Base-by-base conservation (phyloP, 37 sponge, comb jelly and placozoan species). In the Haliclona indistincta region DNA sequence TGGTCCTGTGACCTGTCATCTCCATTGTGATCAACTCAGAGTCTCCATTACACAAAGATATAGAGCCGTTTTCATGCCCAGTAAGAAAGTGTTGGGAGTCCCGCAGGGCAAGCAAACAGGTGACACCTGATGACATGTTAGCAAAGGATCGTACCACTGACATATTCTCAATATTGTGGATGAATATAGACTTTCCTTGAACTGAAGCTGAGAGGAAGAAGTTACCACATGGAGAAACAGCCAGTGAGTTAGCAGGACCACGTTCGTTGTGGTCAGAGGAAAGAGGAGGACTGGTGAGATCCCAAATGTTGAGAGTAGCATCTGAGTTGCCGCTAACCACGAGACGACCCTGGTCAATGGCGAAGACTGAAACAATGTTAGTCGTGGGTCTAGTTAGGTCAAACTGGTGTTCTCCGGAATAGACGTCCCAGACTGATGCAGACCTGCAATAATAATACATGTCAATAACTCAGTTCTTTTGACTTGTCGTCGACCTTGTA, bases 291-390 rank as follows among this genome's bases (percentile, higher is more conserved):
- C 56, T 80, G 1, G 35, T 38, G 26, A 85, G 65, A 63, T 90
- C 86, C 91, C 91, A 90, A 28, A 90, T 63, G 29, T 62, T 34
- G 39, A 90, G 25, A 19, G 45, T 43, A 28, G 33, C 52, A 40
- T 80, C 77, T 0, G 34, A 35, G 8, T 68, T 54, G 17, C 86
- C 86, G 4, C 82, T 76, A 22, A 91, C 30, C 6, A 38, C 70
- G 13, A 89, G 84, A 23, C 62, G 37, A 2, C 89, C 89, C 0
- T 56, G 19, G n/a, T 82, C 76, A 36, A 66, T 37, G 28, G 65
- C 22, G 10, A 42, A 38, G 5, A 35, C 40, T 49, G 54, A 69
- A 0, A 17, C 13, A 29, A 49, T 35, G 17, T 2, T 15, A 25
- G 11, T 54, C 5, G 53, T 23, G 53, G 69, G 77, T 32, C 64